A percentile compares a stretch with the other conserved stretches of the same genome.
Evolutionary conservation across 2,113 vertebrate species (phyloP).

Genomic region (Nasalis larvatus): DNA sequence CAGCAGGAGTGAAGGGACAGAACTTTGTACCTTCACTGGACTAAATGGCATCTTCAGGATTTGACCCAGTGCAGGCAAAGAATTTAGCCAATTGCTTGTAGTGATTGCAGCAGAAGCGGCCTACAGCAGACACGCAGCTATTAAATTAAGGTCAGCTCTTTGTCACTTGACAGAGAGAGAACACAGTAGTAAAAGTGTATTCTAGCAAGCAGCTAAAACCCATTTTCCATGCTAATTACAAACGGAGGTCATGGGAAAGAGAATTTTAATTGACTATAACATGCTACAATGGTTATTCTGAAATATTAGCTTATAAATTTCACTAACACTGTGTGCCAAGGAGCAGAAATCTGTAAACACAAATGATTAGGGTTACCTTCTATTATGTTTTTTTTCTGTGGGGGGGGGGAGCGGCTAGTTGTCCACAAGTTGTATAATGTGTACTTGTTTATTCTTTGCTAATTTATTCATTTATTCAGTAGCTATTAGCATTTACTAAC

Average conservation of each 20-base stretch:
- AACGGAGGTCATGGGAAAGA: constrained; percentile 18
- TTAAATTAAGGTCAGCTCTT: constrained; percentile 14
- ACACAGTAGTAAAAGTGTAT: neutral
- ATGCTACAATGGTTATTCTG: neutral
- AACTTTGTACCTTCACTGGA: neutral
- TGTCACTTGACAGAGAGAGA: constrained; percentile 26
- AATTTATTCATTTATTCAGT: neutral
- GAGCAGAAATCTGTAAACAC: constrained; percentile 21
- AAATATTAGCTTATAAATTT: constrained; percentile 43
- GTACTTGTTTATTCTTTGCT: neutral
- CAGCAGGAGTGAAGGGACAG: neutral
- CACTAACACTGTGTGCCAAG: neutral
- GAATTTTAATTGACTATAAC: constrained; percentile 36
- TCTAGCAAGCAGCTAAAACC: neutral
- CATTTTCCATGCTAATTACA: constrained; percentile 1
- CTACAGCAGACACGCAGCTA: neutral
- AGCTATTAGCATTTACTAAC: neutral
- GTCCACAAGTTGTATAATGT: neutral
- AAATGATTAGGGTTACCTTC: neutral
- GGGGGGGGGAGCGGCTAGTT: rapidly evolving
- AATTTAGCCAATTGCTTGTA: neutral
- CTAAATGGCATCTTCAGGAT: neutral
- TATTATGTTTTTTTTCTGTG: neutral
- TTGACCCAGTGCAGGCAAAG: neutral
- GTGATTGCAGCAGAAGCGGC: neutral